phyloP scores from a whole-genome alignment of 2,888 invertebrate species.

The Spicauda simplicius region DNA sequence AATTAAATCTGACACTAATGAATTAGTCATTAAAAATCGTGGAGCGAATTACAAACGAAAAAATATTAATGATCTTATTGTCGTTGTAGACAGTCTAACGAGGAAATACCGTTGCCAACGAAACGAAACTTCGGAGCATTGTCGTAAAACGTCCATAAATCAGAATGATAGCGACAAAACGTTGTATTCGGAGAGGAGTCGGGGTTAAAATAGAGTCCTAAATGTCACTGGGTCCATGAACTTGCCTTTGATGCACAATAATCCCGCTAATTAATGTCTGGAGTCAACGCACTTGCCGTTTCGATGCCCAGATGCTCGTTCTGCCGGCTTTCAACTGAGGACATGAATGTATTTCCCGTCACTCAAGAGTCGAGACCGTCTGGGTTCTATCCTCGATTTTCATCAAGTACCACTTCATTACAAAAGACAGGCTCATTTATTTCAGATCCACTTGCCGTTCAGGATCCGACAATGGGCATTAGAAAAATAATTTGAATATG shows the following conservation, averaged over 20 bases:
- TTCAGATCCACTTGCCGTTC: not conserved
- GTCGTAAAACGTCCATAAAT: conserved; percentile 47
- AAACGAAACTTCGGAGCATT: conserved; percentile 16
- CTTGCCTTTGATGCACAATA: conserved; percentile 59
- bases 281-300: conserved; percentile 52
- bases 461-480: not conserved
- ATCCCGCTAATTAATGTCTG: conserved; percentile 59
- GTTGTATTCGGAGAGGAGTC: conserved; percentile 41
- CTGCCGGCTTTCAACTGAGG: conserved; percentile 27
- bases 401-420: conserved; percentile 26
- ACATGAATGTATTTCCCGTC: conserved; percentile 13
- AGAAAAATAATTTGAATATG: not conserved
- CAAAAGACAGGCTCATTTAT: conserved; percentile 19
- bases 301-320: conserved; percentile 33
- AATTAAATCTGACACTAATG: not conserved
- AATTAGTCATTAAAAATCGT: not conserved
- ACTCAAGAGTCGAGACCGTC: conserved; percentile 27
- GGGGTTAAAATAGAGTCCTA: conserved; percentile 63
- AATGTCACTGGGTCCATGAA: conserved; percentile 76
- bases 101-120: conserved; percentile 19
- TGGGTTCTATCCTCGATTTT: conserved; percentile 34
- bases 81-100: conserved; percentile 1
- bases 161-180: conserved; percentile 53
- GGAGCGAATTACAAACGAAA: not conserved
- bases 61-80: not conserved